phyloP scores from a whole-genome alignment of 2,888 invertebrate genomes.

The Drosophila peninsularis region DNA sequence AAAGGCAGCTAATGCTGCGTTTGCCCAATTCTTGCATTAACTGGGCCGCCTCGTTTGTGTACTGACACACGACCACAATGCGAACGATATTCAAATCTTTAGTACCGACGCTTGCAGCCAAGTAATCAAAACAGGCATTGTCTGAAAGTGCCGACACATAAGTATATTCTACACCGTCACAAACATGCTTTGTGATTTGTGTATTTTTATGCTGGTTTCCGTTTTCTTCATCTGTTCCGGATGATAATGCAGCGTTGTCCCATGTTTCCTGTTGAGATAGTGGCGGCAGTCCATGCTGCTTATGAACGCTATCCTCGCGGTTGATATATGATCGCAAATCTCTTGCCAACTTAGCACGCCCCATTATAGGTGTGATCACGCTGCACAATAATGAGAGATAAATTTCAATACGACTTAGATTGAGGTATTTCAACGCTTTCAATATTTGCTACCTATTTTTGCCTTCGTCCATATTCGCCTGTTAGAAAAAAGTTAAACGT shows the following conservation, averaged over 20 bases:
- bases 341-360: not conserved
- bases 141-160: conserved; percentile 16
- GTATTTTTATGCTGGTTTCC: not conserved
- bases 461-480: not conserved
- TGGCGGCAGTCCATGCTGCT: no score
- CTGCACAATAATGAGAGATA: not conserved
- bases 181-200: not conserved
- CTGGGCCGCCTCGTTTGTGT: conserved; percentile 12
- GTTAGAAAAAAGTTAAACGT: not conserved
- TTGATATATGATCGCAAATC: not conserved
- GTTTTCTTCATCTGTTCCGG: not conserved
- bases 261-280: not conserved
- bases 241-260: not conserved
- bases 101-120: conserved; percentile 21
- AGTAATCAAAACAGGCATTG: not conserved
- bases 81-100: conserved; percentile 27
- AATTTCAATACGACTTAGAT: not conserved
- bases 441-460: not conserved
- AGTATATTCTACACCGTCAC: conserved; percentile 21
- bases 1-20: conserved; percentile 32
- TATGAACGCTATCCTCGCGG: not conserved
- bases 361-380: no score
- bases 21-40: conserved; percentile 27
- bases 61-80: conserved; percentile 34
- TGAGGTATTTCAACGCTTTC: not conserved